phyloP scores from a whole-genome alignment of 2,797 vertebrate genomes.

The Sebastes iracundus region DNA sequence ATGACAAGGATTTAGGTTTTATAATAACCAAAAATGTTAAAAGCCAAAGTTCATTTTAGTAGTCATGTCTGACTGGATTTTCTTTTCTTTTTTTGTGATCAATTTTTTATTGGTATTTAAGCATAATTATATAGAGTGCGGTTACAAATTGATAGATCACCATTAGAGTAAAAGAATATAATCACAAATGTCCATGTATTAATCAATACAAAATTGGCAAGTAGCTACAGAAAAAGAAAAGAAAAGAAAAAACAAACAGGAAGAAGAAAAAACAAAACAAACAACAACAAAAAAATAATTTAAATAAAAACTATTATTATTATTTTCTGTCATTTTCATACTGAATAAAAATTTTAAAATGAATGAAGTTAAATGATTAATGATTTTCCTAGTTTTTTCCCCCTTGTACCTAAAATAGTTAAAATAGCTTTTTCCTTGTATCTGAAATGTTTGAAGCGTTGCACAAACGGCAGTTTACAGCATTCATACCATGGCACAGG shows the following conservation, averaged over 20 bases:
- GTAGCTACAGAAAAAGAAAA: too few species aligned
- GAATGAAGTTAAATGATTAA: background rate
- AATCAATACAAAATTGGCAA: too few species aligned
- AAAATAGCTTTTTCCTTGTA: background rate
- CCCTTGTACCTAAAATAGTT: background rate
- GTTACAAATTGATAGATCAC: too few species aligned
- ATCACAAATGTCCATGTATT: too few species aligned
- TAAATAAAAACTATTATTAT: too few species aligned
- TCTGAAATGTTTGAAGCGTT: background rate
- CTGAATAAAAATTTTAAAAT: background rate
- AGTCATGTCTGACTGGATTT: background rate
- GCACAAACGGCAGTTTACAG: background rate
- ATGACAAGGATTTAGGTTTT: slow-evolving; percentile 5
- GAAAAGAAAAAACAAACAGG: too few species aligned
- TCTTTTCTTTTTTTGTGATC: background rate
- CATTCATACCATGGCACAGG: background rate
- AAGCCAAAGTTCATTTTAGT: background rate
- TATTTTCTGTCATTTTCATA: background rate
- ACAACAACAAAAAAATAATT: too few species aligned
- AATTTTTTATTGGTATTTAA: too few species aligned
- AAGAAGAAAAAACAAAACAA: too few species aligned
- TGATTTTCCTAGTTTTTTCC: background rate
- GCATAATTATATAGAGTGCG: too few species aligned
- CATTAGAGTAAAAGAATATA: too few species aligned
- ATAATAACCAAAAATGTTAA: background rate